Evolutionary conservation across 2,888 invertebrate species (phyloP).

Genomic region (Cantharis nigra): DNA sequence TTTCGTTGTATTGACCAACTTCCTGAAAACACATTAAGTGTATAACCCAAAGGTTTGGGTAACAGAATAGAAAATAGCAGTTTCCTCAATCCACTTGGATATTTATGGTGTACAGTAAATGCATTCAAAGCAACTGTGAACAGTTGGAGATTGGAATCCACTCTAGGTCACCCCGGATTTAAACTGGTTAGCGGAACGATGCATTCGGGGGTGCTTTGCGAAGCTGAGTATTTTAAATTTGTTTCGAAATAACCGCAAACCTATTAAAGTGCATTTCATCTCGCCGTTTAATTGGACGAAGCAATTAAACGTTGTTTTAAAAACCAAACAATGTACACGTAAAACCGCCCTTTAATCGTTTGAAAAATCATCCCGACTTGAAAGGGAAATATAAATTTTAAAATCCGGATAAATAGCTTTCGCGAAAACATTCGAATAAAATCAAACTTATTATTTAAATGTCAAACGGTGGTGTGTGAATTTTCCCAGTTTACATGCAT

Average conservation of each 20-base stretch:
- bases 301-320: background rate
- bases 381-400: background rate
- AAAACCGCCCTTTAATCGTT: background rate
- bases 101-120: conserved; percentile 18
- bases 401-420: background rate
- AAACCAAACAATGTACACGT: background rate
- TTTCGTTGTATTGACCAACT: conserved; percentile 1
- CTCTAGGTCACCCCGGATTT: conserved; percentile 6
- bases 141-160: conserved; percentile 14
- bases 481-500: background rate
- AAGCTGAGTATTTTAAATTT: background rate
- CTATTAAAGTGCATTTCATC: background rate
- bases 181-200: background rate
- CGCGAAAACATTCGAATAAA: background rate
- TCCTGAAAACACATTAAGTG: conserved; percentile 19
- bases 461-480: background rate
- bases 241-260: background rate
- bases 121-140: conserved; percentile 21
- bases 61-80: conserved; percentile 18
- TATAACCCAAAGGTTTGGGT: conserved; percentile 14
- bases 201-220: background rate
- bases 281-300: background rate
- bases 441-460: background rate
- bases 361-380: background rate
- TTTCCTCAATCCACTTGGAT: conserved; percentile 13